Base-by-base conservation (phyloP, 2,888 invertebrate genomes). In the Pseudococcus longispinus region DNA sequence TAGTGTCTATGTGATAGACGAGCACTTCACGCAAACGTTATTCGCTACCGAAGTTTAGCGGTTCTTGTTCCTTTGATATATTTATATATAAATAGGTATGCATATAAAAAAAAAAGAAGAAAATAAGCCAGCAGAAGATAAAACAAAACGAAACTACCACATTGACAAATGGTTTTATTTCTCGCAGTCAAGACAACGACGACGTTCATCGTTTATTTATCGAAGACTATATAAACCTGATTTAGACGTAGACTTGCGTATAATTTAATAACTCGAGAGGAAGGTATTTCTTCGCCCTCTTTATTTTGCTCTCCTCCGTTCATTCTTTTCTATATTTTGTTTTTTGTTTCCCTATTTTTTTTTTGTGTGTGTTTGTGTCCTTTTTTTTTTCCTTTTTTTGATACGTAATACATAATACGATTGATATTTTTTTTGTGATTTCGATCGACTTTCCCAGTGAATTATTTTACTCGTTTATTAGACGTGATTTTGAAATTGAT, bases 41-140 rank as follows among this genome's bases (percentile, higher is more conserved):
- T 94, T 94, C 91, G 95, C 95, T 90, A 95, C 95, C 90, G 94
- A 95, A 93, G 95, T 95, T 92, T 95, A 94, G 93, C 92, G 51
- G 83, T 83, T 55, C 65, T 55, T 85, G 85, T 60, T 85, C 65
- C 85, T 65, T 84, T 44, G 42, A 85, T 80, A 70, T 70, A 70
- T 70, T 70, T 70, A 70, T 60, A 60, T 60, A 60, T 23, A 60
- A 60, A 55, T 55, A 55, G 55, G 55, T 55, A n/a, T 55, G 26
- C 15, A 65, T 20, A 26, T 65, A 6, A 32, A 74, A 37, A 15
- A 70, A 70, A 26, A 74, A 42, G 1, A 23, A 20, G 42, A 80
- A 37, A 77, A 77, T 32, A 55, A 55, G n/a, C 55, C 18, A 23
- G 9, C 20, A 60, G 60, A 23, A 60, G 20, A 60, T 23, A 60